A percentile compares a stretch with the other conserved stretches of the same genome.
Evolutionary conservation across 1,140 invertebrate genomes (phyloP).

Genomic region (Dysdera silvatica): DNA sequence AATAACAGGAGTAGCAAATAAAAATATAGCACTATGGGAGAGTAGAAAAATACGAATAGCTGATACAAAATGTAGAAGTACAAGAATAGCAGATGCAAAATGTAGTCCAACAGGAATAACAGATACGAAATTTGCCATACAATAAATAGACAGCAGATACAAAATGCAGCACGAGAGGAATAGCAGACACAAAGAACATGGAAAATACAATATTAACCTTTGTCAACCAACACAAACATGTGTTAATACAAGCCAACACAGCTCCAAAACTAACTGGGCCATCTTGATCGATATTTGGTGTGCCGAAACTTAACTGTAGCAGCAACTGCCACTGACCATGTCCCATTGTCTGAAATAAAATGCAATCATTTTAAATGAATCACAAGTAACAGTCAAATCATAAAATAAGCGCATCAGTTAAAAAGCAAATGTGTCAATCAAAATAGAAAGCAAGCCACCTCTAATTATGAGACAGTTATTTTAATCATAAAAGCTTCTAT

Average conservation of each 20-base stretch:
- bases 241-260: conserved; percentile 39
- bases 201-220: conserved; percentile 36
- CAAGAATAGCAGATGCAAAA: too few relatives aligned
- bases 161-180: too few relatives aligned
- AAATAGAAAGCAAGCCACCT: neutral
- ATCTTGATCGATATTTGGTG: conserved; percentile 40
- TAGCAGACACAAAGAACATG: too few relatives aligned
- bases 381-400: too few relatives aligned
- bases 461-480: too few relatives aligned
- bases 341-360: conserved; percentile 39
- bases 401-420: neutral
- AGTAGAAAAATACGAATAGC: too few relatives aligned
- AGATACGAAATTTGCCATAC: neutral
- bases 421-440: neutral
- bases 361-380: too few relatives aligned
- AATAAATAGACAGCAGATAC: neutral
- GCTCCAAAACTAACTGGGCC: conserved; percentile 39
- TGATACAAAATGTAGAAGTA: too few relatives aligned
- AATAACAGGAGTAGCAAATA: too few relatives aligned
- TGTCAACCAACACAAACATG: conserved; percentile 37
- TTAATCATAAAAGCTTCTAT: too few relatives aligned
- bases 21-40: too few relatives aligned
- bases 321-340: conserved; percentile 39
- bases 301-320: conserved; percentile 38
- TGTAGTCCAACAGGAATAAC: too few relatives aligned